Evolutionary conservation across 23 tunicate genomes (phyloP).

Genomic region (Ascidia mentula): DNA sequence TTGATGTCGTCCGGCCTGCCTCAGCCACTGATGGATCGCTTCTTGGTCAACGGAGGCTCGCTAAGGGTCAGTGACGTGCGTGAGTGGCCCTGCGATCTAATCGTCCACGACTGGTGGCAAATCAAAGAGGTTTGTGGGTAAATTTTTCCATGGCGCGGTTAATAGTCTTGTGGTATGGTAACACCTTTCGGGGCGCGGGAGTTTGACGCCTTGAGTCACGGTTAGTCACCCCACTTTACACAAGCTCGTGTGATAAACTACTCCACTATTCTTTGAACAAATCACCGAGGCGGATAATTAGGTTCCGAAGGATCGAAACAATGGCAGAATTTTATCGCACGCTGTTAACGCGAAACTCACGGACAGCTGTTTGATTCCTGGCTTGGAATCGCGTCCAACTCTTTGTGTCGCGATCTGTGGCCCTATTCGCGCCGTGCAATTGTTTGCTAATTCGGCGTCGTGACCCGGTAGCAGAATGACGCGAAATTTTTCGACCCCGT

Average conservation of each 20-base stretch:
- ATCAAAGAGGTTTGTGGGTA: background rate
- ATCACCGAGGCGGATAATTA: background rate
- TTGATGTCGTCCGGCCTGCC: background rate
- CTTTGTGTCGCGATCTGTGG: background rate
- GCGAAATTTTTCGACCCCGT: background rate
- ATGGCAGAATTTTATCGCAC: no score
- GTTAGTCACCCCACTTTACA: no score
- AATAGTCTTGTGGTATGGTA: background rate
- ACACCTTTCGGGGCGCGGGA: background rate
- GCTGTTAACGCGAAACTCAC: background rate
- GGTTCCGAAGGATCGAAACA: no score
- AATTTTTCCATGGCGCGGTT: background rate
- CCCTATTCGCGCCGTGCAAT: background rate
- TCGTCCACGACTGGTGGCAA: background rate
- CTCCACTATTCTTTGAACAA: no score
- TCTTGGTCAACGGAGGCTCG: background rate
- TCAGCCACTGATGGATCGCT: background rate
- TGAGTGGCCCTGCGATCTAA: background rate
- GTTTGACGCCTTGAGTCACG: constrained; percentile 10
- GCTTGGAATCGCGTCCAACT: background rate
- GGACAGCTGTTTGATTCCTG: background rate
- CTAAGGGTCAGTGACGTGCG: background rate
- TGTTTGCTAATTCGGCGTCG: background rate
- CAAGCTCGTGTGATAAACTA: no score
- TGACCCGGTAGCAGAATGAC: background rate